These are phyloP conservation scores for Spodoptera frugiperda DNA, from an alignment of 1,140 invertebrate species.

Conservation along the genomic window DNA sequence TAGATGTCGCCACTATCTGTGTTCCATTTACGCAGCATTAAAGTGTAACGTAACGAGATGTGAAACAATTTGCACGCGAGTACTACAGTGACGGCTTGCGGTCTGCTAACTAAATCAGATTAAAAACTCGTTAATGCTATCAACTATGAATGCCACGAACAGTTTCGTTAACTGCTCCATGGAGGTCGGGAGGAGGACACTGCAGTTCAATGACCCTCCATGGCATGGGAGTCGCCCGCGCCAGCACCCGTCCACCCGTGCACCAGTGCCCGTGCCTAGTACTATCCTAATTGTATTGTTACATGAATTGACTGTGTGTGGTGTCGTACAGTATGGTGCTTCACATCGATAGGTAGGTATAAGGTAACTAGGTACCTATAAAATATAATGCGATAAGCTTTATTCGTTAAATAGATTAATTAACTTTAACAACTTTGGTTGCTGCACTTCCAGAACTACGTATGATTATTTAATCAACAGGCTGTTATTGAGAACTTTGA, in stretches of 20 bases:
- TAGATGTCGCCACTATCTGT: too few species aligned
- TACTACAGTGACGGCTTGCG: neutral
- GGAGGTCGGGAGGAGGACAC: neutral
- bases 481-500: too few species aligned
- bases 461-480: too few species aligned
- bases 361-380: too few species aligned
- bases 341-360: neutral
- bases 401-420: too few species aligned
- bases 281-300: neutral
- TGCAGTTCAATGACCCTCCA: neutral
- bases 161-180: neutral
- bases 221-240: neutral
- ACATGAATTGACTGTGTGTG: neutral
- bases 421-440: too few species aligned
- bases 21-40: too few species aligned
- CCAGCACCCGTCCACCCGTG: neutral
- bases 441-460: too few species aligned
- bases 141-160: neutral
- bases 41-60: too few species aligned
- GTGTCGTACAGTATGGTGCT: neutral
- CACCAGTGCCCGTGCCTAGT: too few species aligned
- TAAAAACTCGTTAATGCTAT: slow-evolving; percentile 13
- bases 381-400: neutral
- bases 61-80: too few species aligned
- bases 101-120: neutral